A percentile compares a stretch with the other conserved stretches of the same genome.
Evolutionary conservation across 2,797 vertebrate genomes (phyloP).

Genomic region (Pteropus rufus): DNA sequence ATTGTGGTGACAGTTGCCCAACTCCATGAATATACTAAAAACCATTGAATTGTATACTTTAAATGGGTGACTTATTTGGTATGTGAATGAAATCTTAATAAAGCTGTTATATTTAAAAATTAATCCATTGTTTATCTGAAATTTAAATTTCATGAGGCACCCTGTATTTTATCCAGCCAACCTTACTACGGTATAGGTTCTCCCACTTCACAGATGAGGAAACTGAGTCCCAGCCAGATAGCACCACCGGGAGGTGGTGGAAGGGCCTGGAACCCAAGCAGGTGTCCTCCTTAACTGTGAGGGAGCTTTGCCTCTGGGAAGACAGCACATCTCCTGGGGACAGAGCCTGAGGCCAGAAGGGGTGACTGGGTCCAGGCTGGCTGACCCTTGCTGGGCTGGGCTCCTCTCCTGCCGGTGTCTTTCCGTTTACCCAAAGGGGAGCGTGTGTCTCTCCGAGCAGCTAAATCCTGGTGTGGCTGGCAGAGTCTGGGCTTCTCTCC

Average conservation of each 20-base stretch:
- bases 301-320: neutral
- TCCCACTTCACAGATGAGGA: neutral
- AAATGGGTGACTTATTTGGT: neutral
- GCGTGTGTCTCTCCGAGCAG: neutral
- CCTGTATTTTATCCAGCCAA: neutral
- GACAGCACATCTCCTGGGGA: neutral
- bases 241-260: neutral
- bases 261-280: neutral
- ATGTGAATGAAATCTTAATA: neutral
- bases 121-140: neutral
- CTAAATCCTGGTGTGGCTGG: neutral
- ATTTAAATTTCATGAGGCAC: neutral
- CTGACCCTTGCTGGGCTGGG: neutral
- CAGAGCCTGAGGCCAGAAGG: neutral
- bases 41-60: neutral
- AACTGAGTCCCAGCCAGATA: neutral
- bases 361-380: fast-evolving
- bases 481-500: neutral
- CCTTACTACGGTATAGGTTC: neutral
- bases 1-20: neutral
- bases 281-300: fast-evolving
- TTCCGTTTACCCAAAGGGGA: neutral
- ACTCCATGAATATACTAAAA: neutral
- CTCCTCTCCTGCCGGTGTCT: too few species aligned
- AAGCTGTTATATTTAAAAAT: neutral